Evolutionary conservation across 2,113 vertebrate genomes (phyloP).

Genomic region (Hyaena hyaena): DNA sequence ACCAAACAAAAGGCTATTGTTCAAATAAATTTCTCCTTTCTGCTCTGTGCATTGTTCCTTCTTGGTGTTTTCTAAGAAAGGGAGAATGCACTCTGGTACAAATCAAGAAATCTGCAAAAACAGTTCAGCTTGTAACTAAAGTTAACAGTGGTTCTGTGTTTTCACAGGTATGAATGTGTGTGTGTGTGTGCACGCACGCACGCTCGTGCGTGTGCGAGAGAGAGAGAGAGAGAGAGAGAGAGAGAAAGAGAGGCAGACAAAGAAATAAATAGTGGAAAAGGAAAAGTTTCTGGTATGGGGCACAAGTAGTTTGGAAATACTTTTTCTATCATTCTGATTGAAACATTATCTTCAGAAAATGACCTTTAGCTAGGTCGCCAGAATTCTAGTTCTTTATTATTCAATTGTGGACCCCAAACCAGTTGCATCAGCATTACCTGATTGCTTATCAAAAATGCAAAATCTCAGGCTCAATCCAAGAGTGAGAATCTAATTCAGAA

Average conservation of each 20-base stretch:
- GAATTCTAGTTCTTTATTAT: neutral
- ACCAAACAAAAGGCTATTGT: neutral
- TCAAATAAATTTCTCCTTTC: neutral
- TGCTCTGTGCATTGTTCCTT: neutral
- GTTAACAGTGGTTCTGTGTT: neutral
- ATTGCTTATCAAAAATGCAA: neutral
- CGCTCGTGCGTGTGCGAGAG: too few relatives aligned
- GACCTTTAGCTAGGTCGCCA: neutral
- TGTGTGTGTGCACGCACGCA: neutral
- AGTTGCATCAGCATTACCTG: neutral
- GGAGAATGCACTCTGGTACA: neutral
- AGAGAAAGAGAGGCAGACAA: too few relatives aligned
- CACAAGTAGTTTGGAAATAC: neutral
- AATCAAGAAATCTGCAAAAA: neutral
- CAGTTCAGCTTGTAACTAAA: neutral
- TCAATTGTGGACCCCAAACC: neutral
- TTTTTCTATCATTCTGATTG: neutral
- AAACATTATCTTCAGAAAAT: neutral
- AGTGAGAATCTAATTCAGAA: constrained; percentile 3
- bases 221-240: too few relatives aligned
- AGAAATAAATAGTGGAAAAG: neutral
- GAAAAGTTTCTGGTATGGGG: neutral
- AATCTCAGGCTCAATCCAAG: neutral
- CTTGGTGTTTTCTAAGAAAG: neutral
- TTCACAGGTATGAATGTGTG: neutral